A percentile compares a stretch with the other conserved stretches of the same genome.
Evolutionary conservation across 2,888 invertebrate species (phyloP).

Genomic region (Nasonovia ribisnigri): DNA sequence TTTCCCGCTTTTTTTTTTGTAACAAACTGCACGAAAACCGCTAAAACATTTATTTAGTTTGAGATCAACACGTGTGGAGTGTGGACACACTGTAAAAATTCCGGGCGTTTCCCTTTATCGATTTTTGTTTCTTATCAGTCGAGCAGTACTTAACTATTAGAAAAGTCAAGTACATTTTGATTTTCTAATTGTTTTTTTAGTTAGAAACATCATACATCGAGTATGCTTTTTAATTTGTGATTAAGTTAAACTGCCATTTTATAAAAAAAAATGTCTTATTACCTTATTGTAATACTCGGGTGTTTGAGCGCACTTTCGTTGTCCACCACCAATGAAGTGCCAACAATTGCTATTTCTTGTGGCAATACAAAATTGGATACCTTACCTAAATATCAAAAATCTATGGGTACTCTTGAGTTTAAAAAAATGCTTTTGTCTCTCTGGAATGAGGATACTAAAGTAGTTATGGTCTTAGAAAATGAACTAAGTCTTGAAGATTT

Average conservation of each 20-base stretch:
- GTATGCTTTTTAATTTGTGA: background rate
- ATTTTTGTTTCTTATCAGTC: slow-evolving; percentile 53
- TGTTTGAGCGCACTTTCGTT: background rate
- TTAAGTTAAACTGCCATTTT: background rate
- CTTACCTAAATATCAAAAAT: slow-evolving; percentile 37
- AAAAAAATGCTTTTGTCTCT: slow-evolving; percentile 6
- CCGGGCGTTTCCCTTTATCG: slow-evolving; percentile 59
- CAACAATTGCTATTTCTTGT: slow-evolving; percentile 49
- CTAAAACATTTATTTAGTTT: background rate
- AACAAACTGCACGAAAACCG: background rate
- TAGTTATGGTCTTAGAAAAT: slow-evolving; percentile 69
- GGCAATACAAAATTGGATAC: slow-evolving; percentile 29
- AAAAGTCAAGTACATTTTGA: background rate
- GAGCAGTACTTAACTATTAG: background rate
- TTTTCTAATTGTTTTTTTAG: background rate
- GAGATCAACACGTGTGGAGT: background rate
- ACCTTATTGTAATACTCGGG: background rate
- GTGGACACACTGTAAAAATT: slow-evolving; percentile 40
- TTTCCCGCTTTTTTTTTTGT: no score
- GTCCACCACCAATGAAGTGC: slow-evolving; percentile 20
- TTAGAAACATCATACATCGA: background rate
- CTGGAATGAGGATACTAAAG: slow-evolving; percentile 23
- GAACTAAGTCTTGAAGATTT: slow-evolving; percentile 76
- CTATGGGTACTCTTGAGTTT: slow-evolving; percentile 9
- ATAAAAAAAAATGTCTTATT: slow-evolving; percentile 19